Evolutionary conservation across 2,797 vertebrate genomes (phyloP), one percentile per base, ranked within the genome.

Genomic region (Neoniphon sammara): DNA sequence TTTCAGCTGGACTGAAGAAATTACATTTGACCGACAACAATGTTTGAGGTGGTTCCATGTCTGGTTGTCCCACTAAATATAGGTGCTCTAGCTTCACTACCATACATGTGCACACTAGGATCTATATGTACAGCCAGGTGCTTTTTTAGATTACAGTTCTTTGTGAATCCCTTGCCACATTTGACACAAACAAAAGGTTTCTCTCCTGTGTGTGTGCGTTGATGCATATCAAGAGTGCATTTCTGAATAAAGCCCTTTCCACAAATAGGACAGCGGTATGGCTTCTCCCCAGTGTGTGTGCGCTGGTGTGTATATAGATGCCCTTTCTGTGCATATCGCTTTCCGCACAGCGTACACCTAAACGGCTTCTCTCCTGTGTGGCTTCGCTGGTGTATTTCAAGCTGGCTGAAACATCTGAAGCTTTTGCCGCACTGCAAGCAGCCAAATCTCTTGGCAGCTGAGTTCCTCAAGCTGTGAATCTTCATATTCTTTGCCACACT

Each of bases 321-420:
- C 1, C 94, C 94, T 72, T 94, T 94, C 66, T 95, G 94, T 1
- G 94, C 91, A 0, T 94, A 95, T 57, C 90, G 87, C 87, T 95
- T 95, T 60, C 93, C 93, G 44, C 94, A 95, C 44, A 94, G 85
- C 0, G 89, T 88, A 78, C 94, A 95, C 55, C 93, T 85, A 59
- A 90, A 95, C 0, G 94, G 94, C 63, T 95, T 95, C 73, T 95
- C 94, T n/a, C 93, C 94, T 0, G 94, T 95, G 89, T 95, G 94
- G 80, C 94, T 95, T 54, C 94, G 91, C 88, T 94, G 93, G 75
- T 95, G 94, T 56, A 94, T 94, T 77, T 93, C 93, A 30, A 94
- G 92, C 75, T 95, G 94, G 80, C 94, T 95, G 34, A 93, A 93
- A 80, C 94, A 95, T 66, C 91, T 85, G 84, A 94, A 95, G 72